Percentiles rank a stretch among this genome's conserved stretches.
Conservation (phyloP, 2,888 invertebrate species). For the Caenorhabditis sinica region DNA sequence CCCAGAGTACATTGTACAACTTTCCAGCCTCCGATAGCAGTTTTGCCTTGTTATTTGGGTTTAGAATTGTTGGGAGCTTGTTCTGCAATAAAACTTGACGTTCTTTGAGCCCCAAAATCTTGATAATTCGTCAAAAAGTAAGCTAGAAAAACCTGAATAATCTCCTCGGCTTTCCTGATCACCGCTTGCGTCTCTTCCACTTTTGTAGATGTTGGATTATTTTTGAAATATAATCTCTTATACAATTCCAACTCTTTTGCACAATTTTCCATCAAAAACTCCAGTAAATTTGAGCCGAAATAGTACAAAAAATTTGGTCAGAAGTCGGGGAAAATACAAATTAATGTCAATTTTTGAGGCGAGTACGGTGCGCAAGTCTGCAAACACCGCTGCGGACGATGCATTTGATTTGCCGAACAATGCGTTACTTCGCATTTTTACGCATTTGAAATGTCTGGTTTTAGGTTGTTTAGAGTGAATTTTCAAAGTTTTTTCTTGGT, state of each 20-base stretch:
- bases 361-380: conserved; percentile 29
- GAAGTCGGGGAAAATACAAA: too few relatives aligned
- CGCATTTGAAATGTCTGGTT: background rate
- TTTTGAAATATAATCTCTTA: conserved; percentile 38
- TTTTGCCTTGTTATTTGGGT: conserved; percentile 12
- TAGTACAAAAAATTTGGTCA: background rate
- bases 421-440: background rate
- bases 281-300: background rate
- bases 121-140: background rate
- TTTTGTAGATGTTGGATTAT: conserved; percentile 45
- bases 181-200: conserved; percentile 30
- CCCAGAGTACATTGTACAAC: conserved; percentile 36
- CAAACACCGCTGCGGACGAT: conserved; percentile 1
- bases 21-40: conserved; percentile 38
- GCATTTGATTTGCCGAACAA: conserved; percentile 21
- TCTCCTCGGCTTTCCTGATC: conserved; percentile 25
- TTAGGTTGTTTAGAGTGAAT: background rate
- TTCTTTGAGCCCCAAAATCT: background rate
- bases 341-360: background rate
- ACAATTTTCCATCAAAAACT: conserved; percentile 19
- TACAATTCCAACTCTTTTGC: conserved; percentile 35
- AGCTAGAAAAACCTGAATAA: conserved; percentile 14
- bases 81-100: conserved; percentile 1
- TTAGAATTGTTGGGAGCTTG: conserved; percentile 10
- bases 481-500: background rate